A percentile compares a stretch with the other conserved stretches of the same genome.
phyloP scores from a whole-genome alignment of 2,113 vertebrate genomes.

The Butastur rufipennis region DNA sequence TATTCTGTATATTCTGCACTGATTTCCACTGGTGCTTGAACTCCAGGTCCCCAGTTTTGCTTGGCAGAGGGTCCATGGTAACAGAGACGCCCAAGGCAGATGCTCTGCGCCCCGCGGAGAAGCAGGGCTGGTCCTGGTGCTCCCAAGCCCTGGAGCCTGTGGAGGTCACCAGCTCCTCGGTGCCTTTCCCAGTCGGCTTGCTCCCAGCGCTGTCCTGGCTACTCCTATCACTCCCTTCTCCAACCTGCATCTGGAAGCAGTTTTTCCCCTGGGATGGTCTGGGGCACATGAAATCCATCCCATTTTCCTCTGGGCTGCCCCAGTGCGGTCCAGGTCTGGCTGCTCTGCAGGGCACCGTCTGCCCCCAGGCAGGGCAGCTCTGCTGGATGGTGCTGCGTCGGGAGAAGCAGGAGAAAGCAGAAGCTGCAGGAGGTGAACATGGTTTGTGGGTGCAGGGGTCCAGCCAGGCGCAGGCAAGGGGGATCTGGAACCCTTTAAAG shows the following conservation, averaged over 20 bases:
- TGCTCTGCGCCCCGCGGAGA: not conserved
- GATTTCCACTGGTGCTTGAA: not conserved
- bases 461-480: not conserved
- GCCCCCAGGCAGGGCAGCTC: not conserved
- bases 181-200: not conserved
- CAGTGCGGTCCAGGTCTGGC: fast-evolving
- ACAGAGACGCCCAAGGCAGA: not conserved
- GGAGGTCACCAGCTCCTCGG: not conserved
- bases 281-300: not conserved
- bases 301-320: not conserved
- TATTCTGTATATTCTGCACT: not conserved
- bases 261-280: not conserved
- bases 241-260: fast-evolving
- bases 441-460: not conserved
- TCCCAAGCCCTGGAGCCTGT: not conserved
- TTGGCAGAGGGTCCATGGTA: not conserved
- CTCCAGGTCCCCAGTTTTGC: not conserved
- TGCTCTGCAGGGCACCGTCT: not conserved
- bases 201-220: fast-evolving
- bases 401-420: not conserved
- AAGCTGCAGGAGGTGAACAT: not conserved
- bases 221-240: not conserved
- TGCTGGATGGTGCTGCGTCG: fast-evolving
- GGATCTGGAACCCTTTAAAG: not conserved
- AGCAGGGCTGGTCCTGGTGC: not conserved